Percentiles rank a stretch among this genome's conserved stretches.
Conservation (phyloP, 1,140 invertebrate species). For the Heliconius eleuchia region DNA sequence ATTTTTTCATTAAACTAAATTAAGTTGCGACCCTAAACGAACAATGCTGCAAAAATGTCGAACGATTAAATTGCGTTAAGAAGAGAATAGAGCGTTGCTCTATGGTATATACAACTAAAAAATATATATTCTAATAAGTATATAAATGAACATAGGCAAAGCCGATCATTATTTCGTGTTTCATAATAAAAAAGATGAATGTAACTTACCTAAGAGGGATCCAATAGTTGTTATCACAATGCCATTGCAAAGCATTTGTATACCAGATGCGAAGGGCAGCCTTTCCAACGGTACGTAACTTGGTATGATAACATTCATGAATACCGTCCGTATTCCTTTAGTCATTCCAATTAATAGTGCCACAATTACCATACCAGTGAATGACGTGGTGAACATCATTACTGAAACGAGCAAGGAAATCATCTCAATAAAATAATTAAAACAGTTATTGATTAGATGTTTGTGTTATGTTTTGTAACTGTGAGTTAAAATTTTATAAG, state of each 20-base stretch:
- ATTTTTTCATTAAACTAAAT: too few species aligned
- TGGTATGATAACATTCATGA: slow-evolving; percentile 86
- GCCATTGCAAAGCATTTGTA: slow-evolving; percentile 85
- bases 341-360: slow-evolving; percentile 83
- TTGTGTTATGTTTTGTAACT: too few species aligned
- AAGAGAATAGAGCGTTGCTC: too few species aligned
- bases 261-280: slow-evolving; percentile 83
- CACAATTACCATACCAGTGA: slow-evolving; percentile 71
- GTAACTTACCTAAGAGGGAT: slow-evolving; percentile 82
- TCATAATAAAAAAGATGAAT: neutral
- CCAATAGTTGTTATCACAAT: slow-evolving; percentile 83
- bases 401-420: slow-evolving; percentile 61
- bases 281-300: slow-evolving; percentile 84
- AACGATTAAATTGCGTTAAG: too few species aligned
- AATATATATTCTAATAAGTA: neutral
- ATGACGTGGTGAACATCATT: slow-evolving; percentile 75
- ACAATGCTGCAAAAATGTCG: too few species aligned
- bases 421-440: neutral
- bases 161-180: neutral
- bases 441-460: neutral
- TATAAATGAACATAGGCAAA: too few species aligned
- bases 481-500: too few species aligned
- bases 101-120: too few species aligned
- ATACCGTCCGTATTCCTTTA: slow-evolving; percentile 87
- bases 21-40: too few species aligned